These are phyloP conservation scores for Phlogophora meticulosa DNA, from an alignment of 2,888 invertebrate genomes.

Conservation along the genomic window DNA sequence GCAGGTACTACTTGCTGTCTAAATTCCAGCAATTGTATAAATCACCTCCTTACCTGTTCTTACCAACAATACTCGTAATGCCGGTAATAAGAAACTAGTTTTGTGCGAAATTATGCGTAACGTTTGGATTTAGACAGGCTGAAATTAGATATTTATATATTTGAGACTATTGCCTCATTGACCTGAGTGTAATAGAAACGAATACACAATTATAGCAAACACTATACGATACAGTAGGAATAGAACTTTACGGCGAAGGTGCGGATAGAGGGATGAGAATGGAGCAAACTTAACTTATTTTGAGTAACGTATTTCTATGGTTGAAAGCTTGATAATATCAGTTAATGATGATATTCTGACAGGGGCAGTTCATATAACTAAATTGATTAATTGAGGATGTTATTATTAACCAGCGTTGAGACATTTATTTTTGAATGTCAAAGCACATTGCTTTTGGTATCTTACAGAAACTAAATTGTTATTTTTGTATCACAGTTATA, in stretches of 20 bases:
- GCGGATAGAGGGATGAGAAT: no score
- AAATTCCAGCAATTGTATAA: constrained; percentile 60
- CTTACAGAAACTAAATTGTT: neutral
- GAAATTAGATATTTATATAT: constrained; percentile 39
- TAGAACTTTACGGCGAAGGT: no score
- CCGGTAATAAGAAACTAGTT: constrained; percentile 50
- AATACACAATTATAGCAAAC: neutral
- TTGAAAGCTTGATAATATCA: no score
- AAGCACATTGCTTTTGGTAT: no score
- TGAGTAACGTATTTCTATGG: no score
- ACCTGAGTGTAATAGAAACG: constrained; percentile 6
- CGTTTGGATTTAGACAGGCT: constrained; percentile 37
- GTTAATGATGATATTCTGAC: neutral
- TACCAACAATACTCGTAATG: constrained; percentile 46
- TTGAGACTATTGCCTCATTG: constrained; percentile 31
- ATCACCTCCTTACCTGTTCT: constrained; percentile 58
- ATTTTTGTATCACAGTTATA: neutral
- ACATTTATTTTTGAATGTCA: no score
- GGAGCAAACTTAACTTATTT: no score
- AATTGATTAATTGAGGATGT: neutral
- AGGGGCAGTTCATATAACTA: no score
- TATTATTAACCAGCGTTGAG: no score
- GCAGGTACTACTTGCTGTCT: constrained; percentile 40
- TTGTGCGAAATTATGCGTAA: constrained; percentile 51
- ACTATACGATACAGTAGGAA: no score